Conservation (phyloP, 1,140 invertebrate genomes). For the Drosophila saltans region DNA sequence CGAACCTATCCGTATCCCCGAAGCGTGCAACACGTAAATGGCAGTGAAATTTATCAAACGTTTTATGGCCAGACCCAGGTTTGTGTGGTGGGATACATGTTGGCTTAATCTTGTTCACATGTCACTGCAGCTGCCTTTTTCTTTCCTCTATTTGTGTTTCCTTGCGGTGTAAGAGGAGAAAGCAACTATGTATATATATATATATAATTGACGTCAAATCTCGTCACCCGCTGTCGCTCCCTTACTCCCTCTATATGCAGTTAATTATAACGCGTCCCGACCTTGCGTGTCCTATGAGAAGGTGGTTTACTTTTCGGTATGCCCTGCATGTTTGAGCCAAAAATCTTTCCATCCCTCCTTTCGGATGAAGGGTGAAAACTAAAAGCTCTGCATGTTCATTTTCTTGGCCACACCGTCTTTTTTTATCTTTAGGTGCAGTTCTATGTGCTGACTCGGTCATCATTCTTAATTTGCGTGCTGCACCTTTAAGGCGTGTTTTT, state of each 20-base stretch:
- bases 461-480: slow-evolving; percentile 75
- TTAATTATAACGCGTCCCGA: slow-evolving; percentile 69
- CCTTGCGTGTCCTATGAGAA: slow-evolving; percentile 69
- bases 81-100: not conserved
- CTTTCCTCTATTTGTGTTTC: slow-evolving; percentile 13
- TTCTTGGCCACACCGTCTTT: slow-evolving; percentile 42
- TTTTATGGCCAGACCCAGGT: slow-evolving; percentile 35
- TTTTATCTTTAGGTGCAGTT: slow-evolving; percentile 53
- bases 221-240: slow-evolving; percentile 20
- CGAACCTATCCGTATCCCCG: slow-evolving; percentile 38
- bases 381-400: slow-evolving; percentile 66
- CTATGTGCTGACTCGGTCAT: slow-evolving; percentile 43
- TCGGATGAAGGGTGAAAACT: slow-evolving; percentile 18
- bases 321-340: slow-evolving; percentile 73
- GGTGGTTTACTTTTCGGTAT: slow-evolving; percentile 43
- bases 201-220: slow-evolving; percentile 73
- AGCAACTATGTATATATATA: slow-evolving; percentile 29
- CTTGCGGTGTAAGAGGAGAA: not conserved
- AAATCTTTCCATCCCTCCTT: slow-evolving; percentile 56
- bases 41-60: slow-evolving; percentile 65
- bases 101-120: slow-evolving; percentile 56
- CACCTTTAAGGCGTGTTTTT: slow-evolving; percentile 68
- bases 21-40: slow-evolving; percentile 70
- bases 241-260: slow-evolving; percentile 55
- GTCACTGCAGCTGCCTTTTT: slow-evolving; percentile 52